Conservation (phyloP, 1,140 invertebrate species). For the Hypothenemus hampei region DNA sequence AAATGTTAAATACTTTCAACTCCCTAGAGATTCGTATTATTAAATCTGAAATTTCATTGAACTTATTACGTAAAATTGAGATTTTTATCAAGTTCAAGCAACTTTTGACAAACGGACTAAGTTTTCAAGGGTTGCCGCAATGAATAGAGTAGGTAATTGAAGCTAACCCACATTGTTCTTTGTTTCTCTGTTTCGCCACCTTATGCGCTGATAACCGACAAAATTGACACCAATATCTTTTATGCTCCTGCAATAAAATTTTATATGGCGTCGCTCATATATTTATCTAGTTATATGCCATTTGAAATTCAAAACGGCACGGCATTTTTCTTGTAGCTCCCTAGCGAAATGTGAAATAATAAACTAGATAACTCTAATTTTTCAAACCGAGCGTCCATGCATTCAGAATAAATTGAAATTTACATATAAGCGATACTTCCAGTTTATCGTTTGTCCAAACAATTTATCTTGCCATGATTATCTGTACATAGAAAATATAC, state of each 20-base stretch:
- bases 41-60: too few species aligned
- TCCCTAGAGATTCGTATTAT: too few species aligned
- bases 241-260: conserved; percentile 3
- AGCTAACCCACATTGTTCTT: conserved; percentile 3
- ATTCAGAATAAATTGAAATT: background rate
- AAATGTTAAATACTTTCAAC: too few species aligned
- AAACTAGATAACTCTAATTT: background rate
- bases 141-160: background rate
- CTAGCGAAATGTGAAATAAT: background rate
- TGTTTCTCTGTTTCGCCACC: background rate
- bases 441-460: background rate
- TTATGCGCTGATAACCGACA: conserved; percentile 2
- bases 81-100: too few species aligned
- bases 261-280: conserved; percentile 9
- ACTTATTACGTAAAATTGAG: too few species aligned
- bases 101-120: too few species aligned
- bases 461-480: too few species aligned
- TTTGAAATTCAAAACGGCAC: conserved; percentile 3
- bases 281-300: conserved; percentile 1
- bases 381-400: background rate
- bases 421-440: background rate
- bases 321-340: background rate
- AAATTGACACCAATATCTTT: conserved; percentile 10
- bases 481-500: too few species aligned
- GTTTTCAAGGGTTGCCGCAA: background rate